phyloP scores from a whole-genome alignment of 92 coral and sea anemone genomes.

The Bergia puertoricense region DNA sequence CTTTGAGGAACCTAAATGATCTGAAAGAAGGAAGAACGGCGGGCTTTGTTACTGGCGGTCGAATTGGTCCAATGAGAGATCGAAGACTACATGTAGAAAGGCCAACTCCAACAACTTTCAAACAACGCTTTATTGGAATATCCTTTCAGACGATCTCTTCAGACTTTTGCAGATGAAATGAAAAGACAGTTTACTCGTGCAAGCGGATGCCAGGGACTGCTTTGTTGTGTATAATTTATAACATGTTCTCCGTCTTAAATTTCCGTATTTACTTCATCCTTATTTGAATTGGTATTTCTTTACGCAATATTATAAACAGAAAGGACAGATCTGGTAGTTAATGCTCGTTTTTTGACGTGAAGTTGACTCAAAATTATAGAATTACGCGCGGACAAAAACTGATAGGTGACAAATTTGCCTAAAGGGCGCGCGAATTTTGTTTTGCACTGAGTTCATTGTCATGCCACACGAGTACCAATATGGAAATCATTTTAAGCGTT shows the following conservation, averaged over 20 bases:
- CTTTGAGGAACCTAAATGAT: constrained; percentile 71
- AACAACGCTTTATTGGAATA: constrained; percentile 64
- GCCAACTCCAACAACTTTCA: constrained; percentile 67
- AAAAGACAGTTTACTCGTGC: constrained; percentile 28
- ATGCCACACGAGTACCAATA: constrained; percentile 15
- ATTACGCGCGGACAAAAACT: constrained; percentile 22
- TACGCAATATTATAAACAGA: constrained; percentile 7
- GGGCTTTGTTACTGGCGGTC: constrained; percentile 50
- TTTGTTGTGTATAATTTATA: constrained; percentile 31
- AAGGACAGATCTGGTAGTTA: constrained; percentile 20
- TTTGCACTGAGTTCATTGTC: constrained; percentile 21
- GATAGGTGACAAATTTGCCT: constrained; percentile 23
- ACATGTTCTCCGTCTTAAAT: constrained; percentile 22
- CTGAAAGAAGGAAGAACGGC: constrained; percentile 60
- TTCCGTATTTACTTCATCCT: constrained; percentile 12
- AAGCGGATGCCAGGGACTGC: constrained; percentile 40
- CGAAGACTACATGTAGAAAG: constrained; percentile 69
- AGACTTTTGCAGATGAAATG: constrained; percentile 15
- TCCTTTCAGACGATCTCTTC: constrained; percentile 62
- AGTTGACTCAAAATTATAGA: constrained; percentile 16
- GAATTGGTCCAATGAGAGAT: constrained; percentile 68
- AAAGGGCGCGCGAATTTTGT: constrained; percentile 45
- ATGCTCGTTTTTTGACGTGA: neutral
- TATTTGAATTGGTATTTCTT: constrained; percentile 28
- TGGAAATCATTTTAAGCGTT: neutral